Conservation (phyloP, 2,888 invertebrate species). For the Seladonia tumulorum region DNA sequence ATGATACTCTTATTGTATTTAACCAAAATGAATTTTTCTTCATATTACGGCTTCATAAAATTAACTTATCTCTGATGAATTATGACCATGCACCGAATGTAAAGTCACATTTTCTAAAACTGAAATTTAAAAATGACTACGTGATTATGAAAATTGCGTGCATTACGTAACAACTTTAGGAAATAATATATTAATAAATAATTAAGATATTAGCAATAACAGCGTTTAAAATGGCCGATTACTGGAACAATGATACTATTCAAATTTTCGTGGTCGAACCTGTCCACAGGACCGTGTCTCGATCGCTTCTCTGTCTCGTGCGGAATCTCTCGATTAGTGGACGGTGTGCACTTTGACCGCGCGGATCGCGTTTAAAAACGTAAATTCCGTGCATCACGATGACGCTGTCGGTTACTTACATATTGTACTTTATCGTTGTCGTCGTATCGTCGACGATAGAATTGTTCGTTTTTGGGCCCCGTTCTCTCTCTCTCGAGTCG, state of each 20-base stretch:
- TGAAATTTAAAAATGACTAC: no score
- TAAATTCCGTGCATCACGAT: background rate
- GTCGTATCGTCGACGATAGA: background rate
- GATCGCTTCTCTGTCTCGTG: background rate
- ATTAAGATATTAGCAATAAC: no score
- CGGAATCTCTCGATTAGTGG: background rate
- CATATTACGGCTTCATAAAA: no score
- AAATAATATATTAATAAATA: no score
- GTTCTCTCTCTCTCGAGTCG: conserved; percentile 1
- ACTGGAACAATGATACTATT: background rate
- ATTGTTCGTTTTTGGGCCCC: conserved; percentile 7
- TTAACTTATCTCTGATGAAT: no score
- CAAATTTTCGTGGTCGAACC: background rate
- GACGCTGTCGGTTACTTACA: conserved; percentile 7
- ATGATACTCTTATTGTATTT: no score
- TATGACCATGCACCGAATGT: no score
- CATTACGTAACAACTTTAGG: no score
- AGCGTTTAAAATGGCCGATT: no score
- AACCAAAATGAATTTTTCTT: no score
- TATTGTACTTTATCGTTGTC: conserved; percentile 17
- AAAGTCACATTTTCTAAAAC: no score
- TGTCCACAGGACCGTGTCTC: background rate
- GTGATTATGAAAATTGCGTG: no score
- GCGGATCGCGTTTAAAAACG: conserved; percentile 14
- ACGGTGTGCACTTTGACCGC: conserved; percentile 27